Conservation (phyloP, 2,797 vertebrate genomes). For the Centroberyx gerrardi region DNA sequence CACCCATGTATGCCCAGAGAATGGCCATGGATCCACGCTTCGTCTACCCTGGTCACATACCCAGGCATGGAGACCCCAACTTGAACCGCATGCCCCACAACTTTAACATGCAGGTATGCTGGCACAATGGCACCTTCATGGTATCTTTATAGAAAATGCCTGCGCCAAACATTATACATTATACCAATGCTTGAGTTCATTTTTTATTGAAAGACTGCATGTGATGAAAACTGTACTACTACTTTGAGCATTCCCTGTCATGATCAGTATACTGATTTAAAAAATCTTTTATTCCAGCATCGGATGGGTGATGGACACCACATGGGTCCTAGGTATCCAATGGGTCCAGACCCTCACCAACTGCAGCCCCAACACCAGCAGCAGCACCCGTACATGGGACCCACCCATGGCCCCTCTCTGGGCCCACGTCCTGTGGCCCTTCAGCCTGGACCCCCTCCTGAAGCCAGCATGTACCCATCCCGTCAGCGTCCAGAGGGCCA, state of each 20-base stretch:
- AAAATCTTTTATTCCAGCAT: conserved; percentile 76
- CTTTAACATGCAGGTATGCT: conserved; percentile 91
- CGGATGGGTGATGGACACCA: conserved; percentile 86
- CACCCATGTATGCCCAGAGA: conserved; percentile 87
- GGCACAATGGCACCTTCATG: not conserved
- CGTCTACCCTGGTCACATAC: conserved; percentile 86
- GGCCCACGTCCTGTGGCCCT: conserved; percentile 87
- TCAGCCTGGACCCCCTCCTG: conserved; percentile 88
- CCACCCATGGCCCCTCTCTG: conserved; percentile 86
- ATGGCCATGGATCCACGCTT: conserved; percentile 87
- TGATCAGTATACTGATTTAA: not conserved
- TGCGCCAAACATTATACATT: not conserved
- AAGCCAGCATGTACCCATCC: conserved; percentile 87
- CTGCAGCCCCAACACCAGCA: conserved; percentile 76
- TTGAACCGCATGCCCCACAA: conserved; percentile 84
- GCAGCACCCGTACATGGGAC: conserved; percentile 86
- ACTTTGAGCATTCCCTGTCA: too few species aligned
- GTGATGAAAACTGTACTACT: too few species aligned
- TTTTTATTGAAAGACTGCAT: not conserved
- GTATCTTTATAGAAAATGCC: not conserved
- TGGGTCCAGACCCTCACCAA: conserved; percentile 80
- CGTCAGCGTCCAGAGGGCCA: conserved; percentile 85
- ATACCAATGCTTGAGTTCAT: not conserved
- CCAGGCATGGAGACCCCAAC: conserved; percentile 85
- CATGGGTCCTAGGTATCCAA: conserved; percentile 84